Evolutionary conservation across 2,797 vertebrate genomes (phyloP).

Genomic region (Phylloscopus collybita): DNA sequence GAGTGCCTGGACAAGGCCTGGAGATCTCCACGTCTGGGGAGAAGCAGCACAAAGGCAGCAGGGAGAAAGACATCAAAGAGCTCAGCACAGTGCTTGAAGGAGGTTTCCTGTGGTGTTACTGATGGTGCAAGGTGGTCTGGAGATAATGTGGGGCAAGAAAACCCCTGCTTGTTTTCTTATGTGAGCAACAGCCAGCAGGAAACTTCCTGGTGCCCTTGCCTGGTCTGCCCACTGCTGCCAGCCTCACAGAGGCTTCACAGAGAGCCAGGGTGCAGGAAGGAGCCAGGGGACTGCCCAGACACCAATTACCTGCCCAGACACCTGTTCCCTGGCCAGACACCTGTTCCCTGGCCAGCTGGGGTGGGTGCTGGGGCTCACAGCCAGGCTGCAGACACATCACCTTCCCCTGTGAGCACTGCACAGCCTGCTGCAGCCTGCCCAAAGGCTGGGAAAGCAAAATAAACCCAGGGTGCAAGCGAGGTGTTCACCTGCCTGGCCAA

Average conservation of each 20-base stretch:
- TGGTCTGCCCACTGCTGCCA: not conserved
- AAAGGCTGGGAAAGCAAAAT: not conserved
- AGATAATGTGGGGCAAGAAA: not conserved
- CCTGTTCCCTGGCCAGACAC: not conserved
- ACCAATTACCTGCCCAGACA: not conserved
- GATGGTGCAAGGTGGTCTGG: not conserved
- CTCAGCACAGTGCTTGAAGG: not conserved
- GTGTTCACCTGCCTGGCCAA: not conserved
- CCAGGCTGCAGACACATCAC: not conserved
- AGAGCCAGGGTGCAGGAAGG: not conserved
- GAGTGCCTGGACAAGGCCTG: not conserved
- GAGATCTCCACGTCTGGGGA: fast-evolving
- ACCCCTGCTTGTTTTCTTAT: not conserved
- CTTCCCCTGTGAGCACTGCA: not conserved
- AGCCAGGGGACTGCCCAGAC: not conserved
- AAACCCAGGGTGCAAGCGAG: not conserved
- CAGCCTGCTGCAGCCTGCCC: not conserved
- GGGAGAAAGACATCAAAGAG: not conserved
- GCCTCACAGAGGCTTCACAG: not conserved
- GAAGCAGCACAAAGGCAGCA: not conserved
- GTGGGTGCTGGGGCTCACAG: not conserved
- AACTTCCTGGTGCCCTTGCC: not conserved
- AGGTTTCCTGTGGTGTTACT: not conserved
- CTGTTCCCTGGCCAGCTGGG: not conserved
- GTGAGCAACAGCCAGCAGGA: not conserved